These are phyloP conservation scores for Deroptyus accipitrinus DNA, from an alignment of 2,113 vertebrate genomes.

Conservation along the genomic window DNA sequence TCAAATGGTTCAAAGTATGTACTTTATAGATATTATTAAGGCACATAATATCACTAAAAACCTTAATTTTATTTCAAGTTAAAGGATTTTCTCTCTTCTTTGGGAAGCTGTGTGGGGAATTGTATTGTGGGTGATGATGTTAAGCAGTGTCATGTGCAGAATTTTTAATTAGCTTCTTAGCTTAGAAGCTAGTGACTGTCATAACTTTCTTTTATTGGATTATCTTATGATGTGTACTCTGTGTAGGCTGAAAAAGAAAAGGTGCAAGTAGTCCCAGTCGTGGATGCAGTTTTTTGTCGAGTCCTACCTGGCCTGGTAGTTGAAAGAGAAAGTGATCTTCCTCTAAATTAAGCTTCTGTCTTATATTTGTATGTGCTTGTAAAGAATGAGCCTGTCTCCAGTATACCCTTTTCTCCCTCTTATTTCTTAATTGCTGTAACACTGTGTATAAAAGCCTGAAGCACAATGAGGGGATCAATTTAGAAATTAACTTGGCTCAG, in stretches of 20 bases:
- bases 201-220: neutral
- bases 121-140: neutral
- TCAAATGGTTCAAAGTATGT: neutral
- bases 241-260: neutral
- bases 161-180: neutral
- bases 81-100: neutral
- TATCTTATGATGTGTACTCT: neutral
- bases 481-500: neutral
- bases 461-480: neutral
- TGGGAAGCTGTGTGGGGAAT: neutral
- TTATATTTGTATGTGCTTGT: neutral
- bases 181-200: neutral
- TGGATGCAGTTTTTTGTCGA: neutral
- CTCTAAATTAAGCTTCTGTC: neutral
- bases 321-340: neutral
- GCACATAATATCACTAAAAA: neutral
- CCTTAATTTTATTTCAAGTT: neutral
- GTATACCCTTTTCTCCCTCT: neutral
- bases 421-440: neutral
- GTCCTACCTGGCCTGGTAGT: neutral
- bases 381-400: neutral
- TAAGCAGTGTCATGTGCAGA: neutral
- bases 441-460: neutral
- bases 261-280: neutral
- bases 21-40: neutral